A percentile compares a stretch with the other conserved stretches of the same genome.
phyloP scores from a whole-genome alignment of 2,113 vertebrate genomes.

The Pogonocichla stellata region DNA sequence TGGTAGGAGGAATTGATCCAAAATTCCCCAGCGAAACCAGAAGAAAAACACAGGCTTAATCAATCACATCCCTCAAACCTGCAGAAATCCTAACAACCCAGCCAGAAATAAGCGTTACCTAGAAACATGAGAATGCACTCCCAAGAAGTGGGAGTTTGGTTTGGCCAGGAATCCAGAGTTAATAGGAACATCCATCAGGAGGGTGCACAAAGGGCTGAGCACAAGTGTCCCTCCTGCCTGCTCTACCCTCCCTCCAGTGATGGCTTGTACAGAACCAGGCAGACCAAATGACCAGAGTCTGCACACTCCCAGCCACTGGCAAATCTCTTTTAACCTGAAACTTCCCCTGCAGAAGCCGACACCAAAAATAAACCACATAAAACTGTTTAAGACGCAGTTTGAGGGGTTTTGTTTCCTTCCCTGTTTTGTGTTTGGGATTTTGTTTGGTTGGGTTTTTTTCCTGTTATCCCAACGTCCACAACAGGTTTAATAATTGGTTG shows the following conservation, averaged over 20 bases:
- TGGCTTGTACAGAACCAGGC: background rate
- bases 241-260: background rate
- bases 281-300: background rate
- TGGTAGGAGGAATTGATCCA: background rate
- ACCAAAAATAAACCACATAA: background rate
- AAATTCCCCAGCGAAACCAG: background rate
- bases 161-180: background rate
- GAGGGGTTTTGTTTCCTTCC: background rate
- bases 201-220: background rate
- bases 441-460: background rate
- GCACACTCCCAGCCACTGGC: background rate
- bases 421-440: background rate
- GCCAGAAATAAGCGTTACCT: conserved; percentile 11
- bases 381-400: background rate
- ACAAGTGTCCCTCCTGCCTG: background rate
- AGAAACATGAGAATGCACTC: background rate
- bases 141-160: background rate
- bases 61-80: background rate
- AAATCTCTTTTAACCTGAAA: background rate
- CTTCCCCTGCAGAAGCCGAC: background rate
- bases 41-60: background rate
- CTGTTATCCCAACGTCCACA: background rate
- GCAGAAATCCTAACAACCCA: background rate
- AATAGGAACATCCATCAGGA: background rate
- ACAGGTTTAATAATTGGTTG: background rate